Base-by-base conservation (phyloP, 2,888 invertebrate species). In the Stenodema calcarata region DNA sequence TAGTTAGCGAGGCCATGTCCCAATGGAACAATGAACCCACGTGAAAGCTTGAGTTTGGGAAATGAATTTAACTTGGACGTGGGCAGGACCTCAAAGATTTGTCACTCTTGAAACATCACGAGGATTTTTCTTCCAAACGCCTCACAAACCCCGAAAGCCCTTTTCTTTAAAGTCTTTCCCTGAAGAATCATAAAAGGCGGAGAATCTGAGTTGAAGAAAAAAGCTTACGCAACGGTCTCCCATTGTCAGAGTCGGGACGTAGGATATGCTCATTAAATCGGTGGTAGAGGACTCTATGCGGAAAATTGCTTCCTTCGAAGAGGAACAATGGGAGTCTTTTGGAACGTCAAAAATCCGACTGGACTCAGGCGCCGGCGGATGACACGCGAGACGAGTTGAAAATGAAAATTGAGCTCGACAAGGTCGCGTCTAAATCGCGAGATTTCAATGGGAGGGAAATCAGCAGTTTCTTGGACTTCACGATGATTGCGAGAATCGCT, bases 191-290 rank as follows among this genome's bases (percentile, higher is more conserved):
- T 62, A 62, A 62, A 62, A 23, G 62, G 23, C 62, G 9, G 62
- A 62, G 62, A 23, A 23, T 62, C 23, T 9, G 23, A 18, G 62
- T 62, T 23, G 62, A 62, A 62, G 62, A 62, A 62, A 18, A 23
- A 18, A 9, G 11, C 62, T 62, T 62, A 12, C 62, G 62, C 62
- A 62, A 62, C 9, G 23, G 23, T 23, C 27, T 27, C 62, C 54
- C 62, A 62, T 62, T 62, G 62, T 62, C 62, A 23, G 62, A 62
- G 62, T 62, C 23, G 62, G 27, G 23, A 62, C 41, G 73, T 41
- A 41, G 73, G 73, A 75, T 75, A 75, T 75, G 73, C 73, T 75
- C 73, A 75, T 75, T 75, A 75, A 75, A 75, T 75, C 73, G 73
- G 35, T 12, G n/a, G 73, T 75, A 18, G 41, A 41, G 73, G 30